Conservation (phyloP, 2,888 invertebrate genomes). For the Plebejus melissa region DNA sequence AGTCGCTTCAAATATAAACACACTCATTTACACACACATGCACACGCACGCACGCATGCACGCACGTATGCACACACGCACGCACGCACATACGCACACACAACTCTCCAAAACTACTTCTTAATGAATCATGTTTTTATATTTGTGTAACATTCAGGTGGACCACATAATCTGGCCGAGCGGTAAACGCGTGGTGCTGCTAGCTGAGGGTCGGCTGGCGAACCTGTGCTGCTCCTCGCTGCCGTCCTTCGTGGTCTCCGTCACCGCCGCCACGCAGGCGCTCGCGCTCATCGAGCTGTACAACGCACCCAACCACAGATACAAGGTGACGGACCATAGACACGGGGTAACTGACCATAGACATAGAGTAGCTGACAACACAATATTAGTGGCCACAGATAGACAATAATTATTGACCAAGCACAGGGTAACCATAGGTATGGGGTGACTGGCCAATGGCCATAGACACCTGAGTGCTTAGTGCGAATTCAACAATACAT, state of each 20-base stretch:
- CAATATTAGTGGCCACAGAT: too few species aligned
- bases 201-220: constrained; percentile 96
- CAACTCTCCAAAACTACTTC: too few species aligned
- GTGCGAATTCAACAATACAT: too few species aligned
- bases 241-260: constrained; percentile 98
- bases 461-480: too few species aligned
- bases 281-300: constrained; percentile 97
- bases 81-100: too few species aligned
- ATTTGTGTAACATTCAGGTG: constrained; percentile 71
- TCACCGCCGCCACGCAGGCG: constrained; percentile 98
- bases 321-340: constrained; percentile 67
- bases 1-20: too few species aligned
- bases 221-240: constrained; percentile 98
- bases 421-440: constrained; percentile 26
- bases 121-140: not conserved
- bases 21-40: too few species aligned
- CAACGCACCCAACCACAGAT: constrained; percentile 95
- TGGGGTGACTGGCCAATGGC: too few species aligned
- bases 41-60: too few species aligned
- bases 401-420: too few species aligned
- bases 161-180: constrained; percentile 99
- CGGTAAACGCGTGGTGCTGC: constrained; percentile 94
- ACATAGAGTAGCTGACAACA: constrained; percentile 27
- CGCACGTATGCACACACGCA: too few species aligned
- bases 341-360: constrained; percentile 31